A percentile compares a stretch with the other conserved stretches of the same genome.
Conservation (phyloP, 2,113 vertebrate genomes). For the Campylomormyrus numenius region DNA sequence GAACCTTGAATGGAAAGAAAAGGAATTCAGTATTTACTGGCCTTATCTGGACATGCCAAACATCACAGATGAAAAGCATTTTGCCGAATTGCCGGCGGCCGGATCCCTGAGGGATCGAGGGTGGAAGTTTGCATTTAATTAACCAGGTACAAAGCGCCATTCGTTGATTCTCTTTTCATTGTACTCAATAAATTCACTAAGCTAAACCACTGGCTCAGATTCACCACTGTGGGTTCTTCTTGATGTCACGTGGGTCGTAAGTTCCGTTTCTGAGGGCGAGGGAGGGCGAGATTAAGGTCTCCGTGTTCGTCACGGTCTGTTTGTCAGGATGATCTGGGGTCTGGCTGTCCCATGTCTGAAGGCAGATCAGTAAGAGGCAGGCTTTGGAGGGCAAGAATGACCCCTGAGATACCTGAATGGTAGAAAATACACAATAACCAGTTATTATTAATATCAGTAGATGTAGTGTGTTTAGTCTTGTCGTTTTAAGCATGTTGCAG, state of each 20-base stretch:
- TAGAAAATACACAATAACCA: not conserved
- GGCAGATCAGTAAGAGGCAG: not conserved
- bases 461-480: not conserved
- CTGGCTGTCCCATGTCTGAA: not conserved
- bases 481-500: not conserved
- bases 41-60: not conserved
- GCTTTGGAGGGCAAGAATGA: not conserved
- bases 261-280: not conserved
- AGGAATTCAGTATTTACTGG: not conserved
- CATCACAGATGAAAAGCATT: not conserved
- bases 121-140: not conserved
- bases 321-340: not conserved
- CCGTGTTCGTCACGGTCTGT: not conserved
- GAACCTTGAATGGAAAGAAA: not conserved
- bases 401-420: not conserved
- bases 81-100: not conserved
- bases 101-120: not conserved
- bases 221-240: not conserved
- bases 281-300: not conserved
- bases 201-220: not conserved
- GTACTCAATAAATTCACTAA: not conserved
- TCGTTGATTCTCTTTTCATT: not conserved
- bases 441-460: not conserved
- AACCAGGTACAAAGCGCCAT: not conserved
- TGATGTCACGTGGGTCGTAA: not conserved